Evolutionary conservation across 2,113 vertebrate genomes (phyloP).

Genomic region (Hemicordylus capensis): DNA sequence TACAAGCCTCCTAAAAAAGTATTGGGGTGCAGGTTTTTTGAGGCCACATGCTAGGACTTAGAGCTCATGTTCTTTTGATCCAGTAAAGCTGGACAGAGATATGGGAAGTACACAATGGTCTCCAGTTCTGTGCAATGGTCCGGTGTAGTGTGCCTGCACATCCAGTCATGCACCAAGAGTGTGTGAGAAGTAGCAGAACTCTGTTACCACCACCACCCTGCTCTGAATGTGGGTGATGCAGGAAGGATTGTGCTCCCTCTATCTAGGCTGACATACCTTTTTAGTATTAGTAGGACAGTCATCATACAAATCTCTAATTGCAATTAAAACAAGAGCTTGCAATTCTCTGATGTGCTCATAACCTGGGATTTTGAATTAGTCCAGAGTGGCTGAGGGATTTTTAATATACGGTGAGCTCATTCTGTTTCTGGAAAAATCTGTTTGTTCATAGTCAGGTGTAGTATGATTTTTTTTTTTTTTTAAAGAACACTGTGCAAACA

Average conservation of each 20-base stretch:
- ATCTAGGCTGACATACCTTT: conserved; percentile 42
- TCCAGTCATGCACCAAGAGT: neutral
- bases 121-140: neutral
- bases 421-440: conserved; percentile 53
- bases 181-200: no score
- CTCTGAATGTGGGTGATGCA: neutral
- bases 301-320: conserved; percentile 58
- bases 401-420: conserved; percentile 49
- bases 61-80: neutral
- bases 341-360: conserved; percentile 49
- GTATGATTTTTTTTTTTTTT: conserved; percentile 30
- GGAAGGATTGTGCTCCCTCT: neutral
- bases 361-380: conserved; percentile 63
- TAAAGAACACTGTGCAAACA: conserved; percentile 55
- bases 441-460: conserved; percentile 70
- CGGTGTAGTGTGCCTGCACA: neutral
- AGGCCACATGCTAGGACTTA: neutral
- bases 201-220: no score
- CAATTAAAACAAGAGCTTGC: conserved; percentile 56
- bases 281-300: conserved; percentile 41
- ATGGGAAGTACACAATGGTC: neutral
- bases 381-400: conserved; percentile 34
- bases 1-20: neutral
- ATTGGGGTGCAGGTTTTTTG: neutral
- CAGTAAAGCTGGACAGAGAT: neutral